Evolutionary conservation across 2,113 vertebrate genomes (phyloP).

Genomic region (Paraplagusia blochii): DNA sequence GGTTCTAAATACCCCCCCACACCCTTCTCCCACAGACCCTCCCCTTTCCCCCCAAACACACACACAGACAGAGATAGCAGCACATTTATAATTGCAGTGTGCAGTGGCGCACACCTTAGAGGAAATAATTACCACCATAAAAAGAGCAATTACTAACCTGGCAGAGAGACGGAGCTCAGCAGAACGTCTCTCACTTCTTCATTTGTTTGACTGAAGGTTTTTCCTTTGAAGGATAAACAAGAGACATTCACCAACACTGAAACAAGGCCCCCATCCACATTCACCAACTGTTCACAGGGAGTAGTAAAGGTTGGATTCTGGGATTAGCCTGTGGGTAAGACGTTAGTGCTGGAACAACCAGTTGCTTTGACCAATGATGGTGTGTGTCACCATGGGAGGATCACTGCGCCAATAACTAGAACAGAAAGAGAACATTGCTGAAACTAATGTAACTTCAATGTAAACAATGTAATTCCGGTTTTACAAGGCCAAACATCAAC

Average conservation of each 20-base stretch:
- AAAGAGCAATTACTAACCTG: slow-evolving; percentile 84
- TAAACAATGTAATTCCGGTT: too few relatives aligned
- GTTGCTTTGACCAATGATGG: too few relatives aligned
- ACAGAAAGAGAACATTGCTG: too few relatives aligned
- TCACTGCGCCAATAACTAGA: slow-evolving; percentile 63
- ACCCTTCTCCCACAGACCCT: slow-evolving; percentile 57
- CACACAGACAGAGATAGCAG: slow-evolving; percentile 68
- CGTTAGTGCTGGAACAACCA: too few relatives aligned
- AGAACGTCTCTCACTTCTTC: slow-evolving; percentile 73
- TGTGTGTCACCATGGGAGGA: slow-evolving; percentile 52
- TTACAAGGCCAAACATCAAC: too few relatives aligned
- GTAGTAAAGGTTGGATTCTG: slow-evolving; percentile 43
- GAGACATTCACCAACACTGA: slow-evolving; percentile 56
- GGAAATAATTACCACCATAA: slow-evolving; percentile 83
- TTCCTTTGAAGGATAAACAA: slow-evolving; percentile 73
- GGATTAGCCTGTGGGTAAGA: too few relatives aligned
- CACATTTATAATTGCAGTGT: slow-evolving; percentile 80
- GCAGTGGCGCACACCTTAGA: slow-evolving; percentile 79
- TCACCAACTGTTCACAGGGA: slow-evolving; percentile 43
- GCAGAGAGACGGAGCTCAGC: slow-evolving; percentile 75
- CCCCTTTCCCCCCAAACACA: too few relatives aligned
- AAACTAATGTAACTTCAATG: too few relatives aligned
- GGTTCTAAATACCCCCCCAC: too few relatives aligned
- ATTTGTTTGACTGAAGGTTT: slow-evolving; percentile 75
- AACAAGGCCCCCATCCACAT: slow-evolving; percentile 35